A percentile compares a stretch with the other conserved stretches of the same genome.
phyloP scores from a whole-genome alignment of 2,888 invertebrate species.

The Thymelicus lineola region DNA sequence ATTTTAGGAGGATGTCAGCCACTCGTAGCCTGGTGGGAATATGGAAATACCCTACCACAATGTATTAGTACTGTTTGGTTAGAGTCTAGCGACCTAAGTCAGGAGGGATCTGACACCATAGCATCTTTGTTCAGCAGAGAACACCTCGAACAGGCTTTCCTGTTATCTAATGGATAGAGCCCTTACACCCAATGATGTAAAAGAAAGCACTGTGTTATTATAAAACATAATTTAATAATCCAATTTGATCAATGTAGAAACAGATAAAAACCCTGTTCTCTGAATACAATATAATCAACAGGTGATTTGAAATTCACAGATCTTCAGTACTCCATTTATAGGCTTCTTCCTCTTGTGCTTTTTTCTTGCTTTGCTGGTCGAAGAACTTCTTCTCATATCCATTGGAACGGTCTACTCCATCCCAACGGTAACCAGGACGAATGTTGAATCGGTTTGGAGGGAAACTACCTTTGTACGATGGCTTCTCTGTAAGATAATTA shows the following conservation, averaged over 20 bases:
- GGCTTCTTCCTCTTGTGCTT: slow-evolving; percentile 92
- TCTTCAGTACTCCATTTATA: slow-evolving; percentile 98
- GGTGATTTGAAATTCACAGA: slow-evolving; percentile 86
- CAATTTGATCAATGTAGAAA: neutral
- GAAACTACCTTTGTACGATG: slow-evolving; percentile 92
- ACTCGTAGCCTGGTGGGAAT: too few relatives aligned
- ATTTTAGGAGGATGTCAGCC: too few relatives aligned
- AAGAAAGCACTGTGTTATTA: neutral
- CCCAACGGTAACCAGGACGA: slow-evolving; percentile 98
- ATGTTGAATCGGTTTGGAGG: slow-evolving; percentile 97
- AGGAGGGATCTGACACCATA: too few relatives aligned
- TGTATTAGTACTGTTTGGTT: too few relatives aligned
- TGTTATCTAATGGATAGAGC: too few relatives aligned
- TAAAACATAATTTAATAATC: too few relatives aligned
- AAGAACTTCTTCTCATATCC: slow-evolving; percentile 97
- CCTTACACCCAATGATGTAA: neutral
- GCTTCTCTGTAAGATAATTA: slow-evolving; percentile 79
- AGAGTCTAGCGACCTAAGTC: too few relatives aligned
- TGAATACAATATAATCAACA: neutral
- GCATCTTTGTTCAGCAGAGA: too few relatives aligned
- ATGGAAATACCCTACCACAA: too few relatives aligned
- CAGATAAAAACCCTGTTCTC: neutral
- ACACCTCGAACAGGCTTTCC: too few relatives aligned
- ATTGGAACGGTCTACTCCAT: slow-evolving; percentile 98
- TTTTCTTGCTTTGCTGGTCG: slow-evolving; percentile 89